These are phyloP conservation scores for Solenopsis fugax DNA, from an alignment of 1,140 invertebrate genomes.

Conservation along the genomic window DNA sequence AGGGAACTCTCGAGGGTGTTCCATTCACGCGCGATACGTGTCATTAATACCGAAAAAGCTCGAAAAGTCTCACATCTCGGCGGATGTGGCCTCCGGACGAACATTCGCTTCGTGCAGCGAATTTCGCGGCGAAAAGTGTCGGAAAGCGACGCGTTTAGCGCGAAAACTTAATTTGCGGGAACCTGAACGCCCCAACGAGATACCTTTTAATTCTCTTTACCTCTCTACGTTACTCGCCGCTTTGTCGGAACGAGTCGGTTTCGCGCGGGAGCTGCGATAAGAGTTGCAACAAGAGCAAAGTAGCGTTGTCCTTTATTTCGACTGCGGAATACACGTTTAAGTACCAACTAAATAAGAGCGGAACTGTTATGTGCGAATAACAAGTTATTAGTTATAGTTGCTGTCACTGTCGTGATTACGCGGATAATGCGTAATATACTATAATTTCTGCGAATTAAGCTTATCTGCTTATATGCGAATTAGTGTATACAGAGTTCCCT, in stretches of 20 bases:
- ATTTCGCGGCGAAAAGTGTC: neutral
- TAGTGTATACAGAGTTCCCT: neutral
- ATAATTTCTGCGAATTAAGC: neutral
- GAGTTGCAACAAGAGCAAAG: slow-evolving; percentile 21
- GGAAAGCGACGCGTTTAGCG: slow-evolving; percentile 35
- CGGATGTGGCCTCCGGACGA: neutral
- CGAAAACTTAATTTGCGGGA: slow-evolving; percentile 54
- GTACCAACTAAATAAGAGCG: neutral
- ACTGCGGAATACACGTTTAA: neutral
- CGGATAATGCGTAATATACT: neutral
- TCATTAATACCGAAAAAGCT: slow-evolving; percentile 50
- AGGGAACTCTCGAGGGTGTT: neutral
- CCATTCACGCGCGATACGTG: slow-evolving; percentile 46
- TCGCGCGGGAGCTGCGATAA: slow-evolving; percentile 14
- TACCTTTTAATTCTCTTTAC: slow-evolving; percentile 51
- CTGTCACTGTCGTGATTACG: neutral
- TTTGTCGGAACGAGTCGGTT: slow-evolving; percentile 10
- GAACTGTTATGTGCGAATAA: slow-evolving; percentile 2
- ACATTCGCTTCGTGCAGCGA: slow-evolving; percentile 3
- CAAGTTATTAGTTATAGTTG: neutral
- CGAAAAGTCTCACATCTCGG: slow-evolving; percentile 37
- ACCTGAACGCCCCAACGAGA: slow-evolving; percentile 3
- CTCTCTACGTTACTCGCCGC: neutral
- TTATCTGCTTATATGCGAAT: neutral
- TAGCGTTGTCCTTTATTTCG: slow-evolving; percentile 30